Evolutionary conservation across 2,888 invertebrate genomes (phyloP), one percentile per base, ranked within the genome.

Genomic region (Drosophila phalerata): DNA sequence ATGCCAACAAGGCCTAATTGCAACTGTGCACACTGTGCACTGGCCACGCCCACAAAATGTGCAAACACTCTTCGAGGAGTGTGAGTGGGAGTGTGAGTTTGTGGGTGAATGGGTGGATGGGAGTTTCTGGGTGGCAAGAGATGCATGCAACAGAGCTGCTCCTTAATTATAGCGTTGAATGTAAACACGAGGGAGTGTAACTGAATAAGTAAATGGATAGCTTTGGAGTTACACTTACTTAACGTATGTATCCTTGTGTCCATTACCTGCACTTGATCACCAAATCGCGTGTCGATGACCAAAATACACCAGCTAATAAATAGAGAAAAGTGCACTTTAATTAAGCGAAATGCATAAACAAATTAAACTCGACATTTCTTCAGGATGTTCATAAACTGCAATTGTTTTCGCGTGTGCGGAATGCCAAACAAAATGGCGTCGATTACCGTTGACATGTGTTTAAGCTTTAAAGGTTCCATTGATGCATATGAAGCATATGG

Each of bases 291-390:
- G 89, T 69, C 55, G 64, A 52, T 51, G 65, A 38, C 68, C 11
- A 13, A 1, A 25, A 15, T 19, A 8, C 40, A 49, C 32, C 45
- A 25, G 28, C 55, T 69, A 75, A 74, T 76, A 61, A 70, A 70
- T 57, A 52, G 64, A 52, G 56, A 52, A 78, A 84, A 84, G 79
- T 89, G 79, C 85, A 87, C 67, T 85, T 89, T 79, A 88, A 89
- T 85, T 77, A 79, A 77, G 75, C 63, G 78, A 67, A 75, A 72
- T 88, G 79, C 80, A 85, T 73, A 82, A 69, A 76, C 73, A 75
- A 85, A 81, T 85, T 79, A 75, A 77, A 52, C 64, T 58, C 57
- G 48, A 67, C 74, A 74, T 74, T 81, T 67, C 70, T 63, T 58
- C 40, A 57, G 52, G 47, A 48, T 57, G 38, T 77, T 45, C 45